phyloP scores from a whole-genome alignment of 2,888 invertebrate genomes.

The Mellilla xanthometata region DNA sequence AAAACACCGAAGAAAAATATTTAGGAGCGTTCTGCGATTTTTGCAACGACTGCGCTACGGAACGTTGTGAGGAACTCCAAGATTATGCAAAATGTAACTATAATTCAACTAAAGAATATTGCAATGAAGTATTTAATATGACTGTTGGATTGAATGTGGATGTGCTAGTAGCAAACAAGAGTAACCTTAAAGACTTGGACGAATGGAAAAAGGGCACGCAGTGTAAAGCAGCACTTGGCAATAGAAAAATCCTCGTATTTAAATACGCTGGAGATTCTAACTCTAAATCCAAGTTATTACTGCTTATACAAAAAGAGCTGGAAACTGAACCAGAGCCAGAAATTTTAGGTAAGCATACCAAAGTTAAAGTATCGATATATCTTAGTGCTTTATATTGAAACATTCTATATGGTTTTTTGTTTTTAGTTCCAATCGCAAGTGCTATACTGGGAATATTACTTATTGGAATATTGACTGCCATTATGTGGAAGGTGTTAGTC shows the following conservation, averaged over 20 bases:
- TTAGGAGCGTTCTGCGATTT: conserved; percentile 87
- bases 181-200: conserved; percentile 39
- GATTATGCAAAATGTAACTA: conserved; percentile 86
- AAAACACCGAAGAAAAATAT: conserved; percentile 65
- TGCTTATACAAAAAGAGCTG: conserved; percentile 60
- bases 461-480: conserved; percentile 58
- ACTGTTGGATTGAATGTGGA: conserved; percentile 28
- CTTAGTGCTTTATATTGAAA: neutral
- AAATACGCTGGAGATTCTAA: conserved; percentile 46
- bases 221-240: conserved; percentile 46
- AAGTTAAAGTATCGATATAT: no score
- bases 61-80: conserved; percentile 86
- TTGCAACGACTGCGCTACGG: conserved; percentile 86
- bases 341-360: conserved; percentile 54
- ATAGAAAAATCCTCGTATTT: conserved; percentile 50
- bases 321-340: conserved; percentile 48
- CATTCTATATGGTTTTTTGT: no score
- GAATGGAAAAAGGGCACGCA: conserved; percentile 44
- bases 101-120: conserved; percentile 38
- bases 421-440: conserved; percentile 57
- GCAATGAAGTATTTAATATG: conserved; percentile 42
- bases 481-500: conserved; percentile 61
- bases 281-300: conserved; percentile 30
- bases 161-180: conserved; percentile 43
- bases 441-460: conserved; percentile 53